Evolutionary conservation across 2,113 vertebrate genomes (phyloP).

Genomic region (Protomyctophum bolini): DNA sequence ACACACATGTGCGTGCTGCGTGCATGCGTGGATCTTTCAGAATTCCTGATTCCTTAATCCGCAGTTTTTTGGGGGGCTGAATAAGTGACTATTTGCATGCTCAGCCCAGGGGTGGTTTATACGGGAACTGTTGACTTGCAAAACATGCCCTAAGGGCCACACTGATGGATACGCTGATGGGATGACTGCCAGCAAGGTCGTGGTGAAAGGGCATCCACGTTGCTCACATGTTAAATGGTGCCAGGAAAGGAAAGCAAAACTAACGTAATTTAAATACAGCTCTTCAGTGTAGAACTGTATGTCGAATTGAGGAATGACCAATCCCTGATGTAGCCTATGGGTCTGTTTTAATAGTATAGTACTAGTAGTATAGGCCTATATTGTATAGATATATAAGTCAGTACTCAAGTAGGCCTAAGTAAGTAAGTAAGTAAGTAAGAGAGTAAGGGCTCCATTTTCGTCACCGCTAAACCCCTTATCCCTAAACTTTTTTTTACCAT

Average conservation of each 20-base stretch:
- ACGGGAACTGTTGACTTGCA: conserved; percentile 56
- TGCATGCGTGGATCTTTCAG: conserved; percentile 38
- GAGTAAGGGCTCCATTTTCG: too few species aligned
- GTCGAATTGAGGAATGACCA: too few species aligned
- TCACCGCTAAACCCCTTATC: too few species aligned
- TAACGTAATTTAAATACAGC: background rate
- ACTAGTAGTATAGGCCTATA: too few species aligned
- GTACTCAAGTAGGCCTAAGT: too few species aligned
- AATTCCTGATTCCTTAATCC: conserved; percentile 66
- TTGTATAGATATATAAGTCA: too few species aligned
- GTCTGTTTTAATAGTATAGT: too few species aligned
- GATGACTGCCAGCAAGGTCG: conserved; percentile 45
- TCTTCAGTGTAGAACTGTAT: background rate
- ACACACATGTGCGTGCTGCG: too few species aligned
- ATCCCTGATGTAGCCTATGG: too few species aligned
- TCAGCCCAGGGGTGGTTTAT: conserved; percentile 42
- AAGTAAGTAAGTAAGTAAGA: too few species aligned
- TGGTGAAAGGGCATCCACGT: conserved; percentile 22
- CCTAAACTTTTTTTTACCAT: too few species aligned
- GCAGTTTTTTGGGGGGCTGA: conserved; percentile 39
- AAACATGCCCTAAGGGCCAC: conserved; percentile 30
- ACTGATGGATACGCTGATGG: conserved; percentile 15
- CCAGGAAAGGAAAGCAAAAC: too few species aligned
- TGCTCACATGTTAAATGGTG: conserved; percentile 2
- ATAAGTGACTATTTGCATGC: conserved; percentile 45